phyloP scores from a whole-genome alignment of 1,140 invertebrate species.

The Tenebrio molitor region DNA sequence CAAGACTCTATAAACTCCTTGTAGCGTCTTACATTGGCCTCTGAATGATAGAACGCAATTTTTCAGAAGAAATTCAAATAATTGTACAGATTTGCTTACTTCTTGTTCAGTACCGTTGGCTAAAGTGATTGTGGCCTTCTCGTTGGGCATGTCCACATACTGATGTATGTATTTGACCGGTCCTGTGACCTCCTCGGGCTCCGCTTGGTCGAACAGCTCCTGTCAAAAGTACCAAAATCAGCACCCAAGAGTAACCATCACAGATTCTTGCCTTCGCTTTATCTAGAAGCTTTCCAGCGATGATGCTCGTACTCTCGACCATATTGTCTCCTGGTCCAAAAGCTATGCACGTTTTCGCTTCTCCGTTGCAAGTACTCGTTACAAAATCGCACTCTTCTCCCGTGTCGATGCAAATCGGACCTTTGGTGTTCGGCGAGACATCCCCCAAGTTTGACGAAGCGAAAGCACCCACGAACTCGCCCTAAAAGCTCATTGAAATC shows the following conservation, averaged over 20 bases:
- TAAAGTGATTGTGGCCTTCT: constrained; percentile 73
- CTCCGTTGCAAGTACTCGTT: constrained; percentile 80
- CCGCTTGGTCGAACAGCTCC: constrained; percentile 70
- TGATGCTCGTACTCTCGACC: constrained; percentile 93
- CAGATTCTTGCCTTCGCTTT: constrained; percentile 86
- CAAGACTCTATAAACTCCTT: too few species aligned
- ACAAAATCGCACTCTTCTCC: constrained; percentile 82
- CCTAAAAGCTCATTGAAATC: constrained; percentile 74
- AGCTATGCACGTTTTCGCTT: constrained; percentile 85
- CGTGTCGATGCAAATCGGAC: constrained; percentile 83
- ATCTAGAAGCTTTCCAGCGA: constrained; percentile 81
- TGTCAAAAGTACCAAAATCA: too few species aligned
- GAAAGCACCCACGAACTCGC: constrained; percentile 90
- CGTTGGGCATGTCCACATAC: constrained; percentile 86
- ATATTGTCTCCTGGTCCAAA: constrained; percentile 90
- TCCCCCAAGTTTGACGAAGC: constrained; percentile 93
- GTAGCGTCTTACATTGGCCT: too few species aligned
- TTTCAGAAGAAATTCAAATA: too few species aligned
- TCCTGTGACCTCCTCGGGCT: constrained; percentile 77
- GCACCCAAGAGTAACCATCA: too few species aligned
- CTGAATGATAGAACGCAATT: too few species aligned
- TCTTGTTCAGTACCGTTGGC: constrained; percentile 69
- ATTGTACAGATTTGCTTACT: too few species aligned
- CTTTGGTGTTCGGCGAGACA: constrained; percentile 90
- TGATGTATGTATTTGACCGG: constrained; percentile 82